Percentiles rank a stretch among this genome's conserved stretches.
Conservation (phyloP, 2,113 vertebrate genomes). For the Syrrhaptes paradoxus region DNA sequence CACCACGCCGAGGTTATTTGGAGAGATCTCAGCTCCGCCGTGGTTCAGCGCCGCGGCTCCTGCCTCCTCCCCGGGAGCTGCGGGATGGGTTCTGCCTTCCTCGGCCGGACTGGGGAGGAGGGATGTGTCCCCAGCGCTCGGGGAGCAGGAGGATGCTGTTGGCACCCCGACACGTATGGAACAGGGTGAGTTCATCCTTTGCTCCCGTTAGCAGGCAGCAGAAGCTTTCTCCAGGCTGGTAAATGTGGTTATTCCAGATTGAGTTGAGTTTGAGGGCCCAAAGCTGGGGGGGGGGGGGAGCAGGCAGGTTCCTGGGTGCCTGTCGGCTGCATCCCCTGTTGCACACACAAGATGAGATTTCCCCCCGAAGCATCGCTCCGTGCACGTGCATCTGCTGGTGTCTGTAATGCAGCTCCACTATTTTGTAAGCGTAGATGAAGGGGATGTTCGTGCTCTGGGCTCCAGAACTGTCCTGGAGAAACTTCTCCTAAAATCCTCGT, state of each 20-base stretch:
- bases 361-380: rapidly evolving
- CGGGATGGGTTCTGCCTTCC: neutral
- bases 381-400: neutral
- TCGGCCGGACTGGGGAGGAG: rapidly evolving
- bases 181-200: no score
- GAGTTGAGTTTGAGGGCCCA: neutral
- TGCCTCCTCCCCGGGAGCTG: neutral
- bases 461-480: neutral
- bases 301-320: neutral
- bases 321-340: neutral
- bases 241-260: rapidly evolving
- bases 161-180: neutral
- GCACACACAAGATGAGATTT: rapidly evolving
- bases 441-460: neutral
- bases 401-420: neutral
- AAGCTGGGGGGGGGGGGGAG: neutral
- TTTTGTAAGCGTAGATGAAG: rapidly evolving
- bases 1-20: neutral
- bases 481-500: neutral
- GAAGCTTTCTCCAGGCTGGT: neutral
- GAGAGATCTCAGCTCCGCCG: neutral
- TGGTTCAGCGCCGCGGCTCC: neutral
- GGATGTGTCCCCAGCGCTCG: rapidly evolving
- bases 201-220: neutral
- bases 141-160: neutral